Percentiles rank a stretch among this genome's conserved stretches.
Evolutionary conservation across 2,888 invertebrate species (phyloP).

Genomic region (Kryphioiulus occultus): DNA sequence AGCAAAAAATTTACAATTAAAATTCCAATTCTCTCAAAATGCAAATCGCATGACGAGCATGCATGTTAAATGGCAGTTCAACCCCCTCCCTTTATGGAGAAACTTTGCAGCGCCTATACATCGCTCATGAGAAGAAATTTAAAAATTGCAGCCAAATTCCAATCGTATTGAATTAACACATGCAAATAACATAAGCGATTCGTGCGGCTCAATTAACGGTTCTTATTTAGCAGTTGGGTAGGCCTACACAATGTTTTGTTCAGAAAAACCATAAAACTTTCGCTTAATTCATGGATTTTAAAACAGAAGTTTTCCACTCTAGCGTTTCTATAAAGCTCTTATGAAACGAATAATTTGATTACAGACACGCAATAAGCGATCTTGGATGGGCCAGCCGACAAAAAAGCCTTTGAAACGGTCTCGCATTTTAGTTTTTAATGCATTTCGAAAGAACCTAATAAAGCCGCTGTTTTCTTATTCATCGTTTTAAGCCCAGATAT

Average conservation of each 20-base stretch:
- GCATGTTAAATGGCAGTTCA: no score
- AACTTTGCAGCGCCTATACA: no score
- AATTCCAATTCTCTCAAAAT: background rate
- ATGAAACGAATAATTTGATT: conserved; percentile 36
- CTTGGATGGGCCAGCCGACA: background rate
- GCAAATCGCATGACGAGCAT: background rate
- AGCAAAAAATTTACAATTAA: background rate
- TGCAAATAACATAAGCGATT: background rate
- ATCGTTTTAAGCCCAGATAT: background rate
- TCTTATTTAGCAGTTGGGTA: background rate
- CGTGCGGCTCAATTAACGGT: background rate
- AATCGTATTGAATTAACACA: background rate
- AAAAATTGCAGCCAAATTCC: background rate
- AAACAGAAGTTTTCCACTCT: conserved; percentile 2
- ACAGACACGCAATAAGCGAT: conserved; percentile 11
- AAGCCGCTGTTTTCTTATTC: conserved; percentile 26
- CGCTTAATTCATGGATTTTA: background rate
- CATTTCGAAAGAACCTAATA: conserved; percentile 31
- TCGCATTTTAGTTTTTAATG: conserved; percentile 15
- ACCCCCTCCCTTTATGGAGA: no score
- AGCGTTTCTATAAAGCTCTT: background rate
- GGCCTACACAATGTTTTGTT: no score
- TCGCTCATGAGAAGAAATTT: background rate
- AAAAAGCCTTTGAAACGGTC: background rate
- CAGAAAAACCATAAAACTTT: background rate